Evolutionary conservation across 2,888 invertebrate species (phyloP).

Genomic region (Lottia gigantea): DNA sequence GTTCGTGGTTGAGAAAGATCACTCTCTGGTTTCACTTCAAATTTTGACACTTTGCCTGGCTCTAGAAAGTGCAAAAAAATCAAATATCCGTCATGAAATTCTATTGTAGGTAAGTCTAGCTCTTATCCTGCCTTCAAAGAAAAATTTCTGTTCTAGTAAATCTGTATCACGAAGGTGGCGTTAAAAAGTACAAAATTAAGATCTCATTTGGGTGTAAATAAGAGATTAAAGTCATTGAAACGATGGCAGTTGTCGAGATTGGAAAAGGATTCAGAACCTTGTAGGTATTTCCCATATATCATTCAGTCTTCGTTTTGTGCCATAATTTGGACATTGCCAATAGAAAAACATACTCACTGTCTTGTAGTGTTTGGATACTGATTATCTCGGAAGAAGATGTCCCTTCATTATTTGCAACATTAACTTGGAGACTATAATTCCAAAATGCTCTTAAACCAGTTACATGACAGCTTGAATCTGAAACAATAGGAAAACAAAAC

Average conservation of each 20-base stretch:
- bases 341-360: neutral
- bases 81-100: too few species aligned
- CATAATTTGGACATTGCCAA: neutral
- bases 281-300: neutral
- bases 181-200: too few species aligned
- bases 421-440: neutral
- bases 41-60: neutral
- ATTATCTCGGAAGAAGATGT: neutral
- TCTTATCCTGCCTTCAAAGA: too few species aligned
- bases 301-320: neutral
- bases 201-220: too few species aligned
- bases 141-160: too few species aligned
- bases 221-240: neutral
- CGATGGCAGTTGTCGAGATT: too few species aligned
- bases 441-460: neutral
- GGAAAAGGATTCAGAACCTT: neutral
- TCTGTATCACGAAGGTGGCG: too few species aligned
- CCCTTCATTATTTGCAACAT: neutral
- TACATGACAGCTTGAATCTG: neutral
- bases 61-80: neutral
- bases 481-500: too few species aligned
- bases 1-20: neutral
- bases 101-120: too few species aligned
- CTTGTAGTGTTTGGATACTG: neutral
- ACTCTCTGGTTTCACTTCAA: neutral